Evolutionary conservation across 2,113 vertebrate species (phyloP).

Genomic region (Opisthocomus hoazin): DNA sequence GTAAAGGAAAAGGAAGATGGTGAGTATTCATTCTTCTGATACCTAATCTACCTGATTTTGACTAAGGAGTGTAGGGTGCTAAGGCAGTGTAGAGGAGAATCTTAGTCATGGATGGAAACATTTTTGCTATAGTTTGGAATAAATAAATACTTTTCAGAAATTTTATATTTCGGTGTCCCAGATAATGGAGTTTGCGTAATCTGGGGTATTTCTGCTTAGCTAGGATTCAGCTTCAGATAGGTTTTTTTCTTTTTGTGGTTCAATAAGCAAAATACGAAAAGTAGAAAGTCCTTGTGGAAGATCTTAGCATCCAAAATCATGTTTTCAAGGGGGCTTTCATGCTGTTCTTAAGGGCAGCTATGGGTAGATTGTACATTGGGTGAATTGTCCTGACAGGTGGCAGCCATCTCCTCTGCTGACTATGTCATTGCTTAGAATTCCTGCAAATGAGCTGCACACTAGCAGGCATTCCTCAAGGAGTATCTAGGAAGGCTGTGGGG

Average conservation of each 20-base stretch:
- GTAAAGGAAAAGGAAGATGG: slow-evolving; percentile 8
- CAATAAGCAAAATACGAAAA: not conserved
- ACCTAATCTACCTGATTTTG: not conserved
- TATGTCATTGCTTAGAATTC: not conserved
- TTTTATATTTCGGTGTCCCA: not conserved
- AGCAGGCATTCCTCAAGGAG: not conserved
- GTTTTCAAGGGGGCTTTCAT: not conserved
- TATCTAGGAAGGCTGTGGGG: not conserved
- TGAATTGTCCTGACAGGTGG: not conserved
- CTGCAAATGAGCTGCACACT: not conserved
- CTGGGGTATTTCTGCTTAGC: not conserved
- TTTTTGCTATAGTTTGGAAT: not conserved
- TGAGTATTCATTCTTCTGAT: not conserved
- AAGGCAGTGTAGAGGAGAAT: not conserved
- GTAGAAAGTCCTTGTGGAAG: not conserved
- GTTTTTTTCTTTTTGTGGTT: not conserved
- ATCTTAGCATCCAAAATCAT: not conserved
- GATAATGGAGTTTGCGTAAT: not conserved
- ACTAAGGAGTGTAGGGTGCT: not conserved
- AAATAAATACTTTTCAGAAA: not conserved
- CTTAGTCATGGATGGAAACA: not conserved
- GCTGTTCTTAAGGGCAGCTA: not conserved
- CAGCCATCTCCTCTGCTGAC: not conserved
- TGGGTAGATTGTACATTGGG: not conserved
- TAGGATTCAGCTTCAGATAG: not conserved